Base-by-base conservation (phyloP, 2,797 vertebrate genomes). In the Pachyuromys duprasi region DNA sequence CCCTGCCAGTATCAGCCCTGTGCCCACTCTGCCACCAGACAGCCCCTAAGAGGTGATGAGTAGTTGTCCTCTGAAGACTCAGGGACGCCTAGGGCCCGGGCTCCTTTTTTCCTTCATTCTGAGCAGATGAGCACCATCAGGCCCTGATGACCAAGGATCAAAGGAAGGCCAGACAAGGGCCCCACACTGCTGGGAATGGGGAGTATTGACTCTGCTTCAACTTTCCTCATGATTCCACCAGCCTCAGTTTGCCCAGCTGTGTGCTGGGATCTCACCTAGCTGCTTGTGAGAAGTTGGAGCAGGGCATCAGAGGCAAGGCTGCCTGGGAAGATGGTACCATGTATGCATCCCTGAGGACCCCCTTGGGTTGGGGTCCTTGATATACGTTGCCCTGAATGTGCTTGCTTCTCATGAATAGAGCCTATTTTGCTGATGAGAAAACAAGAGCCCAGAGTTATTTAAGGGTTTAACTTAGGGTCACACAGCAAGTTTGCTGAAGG, bases 381-480 rank as follows among this genome's bases (percentile, higher is more conserved):
- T 39, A 33, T 12, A 5, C 28, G 2, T 42, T 36, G 67, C 28
- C 45, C 3, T 45, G 3, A 53, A 36, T 26, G 4, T 33, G 26
- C 55, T 63, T 9, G 1, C 20, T 45, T 76, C 20, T 65, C 20
- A 24, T 72, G n/a, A 49, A 39, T 36, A 2, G 18, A 13, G 36
- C 31, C 87, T 33, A 0, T 14, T 33, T 28, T 22, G 18, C 26
- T 3, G 18, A 11, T 75, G 83, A 87, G 80, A 82, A 84, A 39
- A 39, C 9, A 31, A 53, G 70, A 70, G 20, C 79, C 75, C 28
- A 24, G 26, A 62, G 49, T 67, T 45, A 22, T 82, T 49, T n/a
- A 39, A 28, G 5, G 18, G 45, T 84, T 81, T 90, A 39, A 12
- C 86, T 74, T 28, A 89, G 92, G 89, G 75, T 62, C 89, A 93